A percentile compares a stretch with the other conserved stretches of the same genome.
phyloP scores from a whole-genome alignment of 2,888 invertebrate genomes.

The Muscina levida region DNA sequence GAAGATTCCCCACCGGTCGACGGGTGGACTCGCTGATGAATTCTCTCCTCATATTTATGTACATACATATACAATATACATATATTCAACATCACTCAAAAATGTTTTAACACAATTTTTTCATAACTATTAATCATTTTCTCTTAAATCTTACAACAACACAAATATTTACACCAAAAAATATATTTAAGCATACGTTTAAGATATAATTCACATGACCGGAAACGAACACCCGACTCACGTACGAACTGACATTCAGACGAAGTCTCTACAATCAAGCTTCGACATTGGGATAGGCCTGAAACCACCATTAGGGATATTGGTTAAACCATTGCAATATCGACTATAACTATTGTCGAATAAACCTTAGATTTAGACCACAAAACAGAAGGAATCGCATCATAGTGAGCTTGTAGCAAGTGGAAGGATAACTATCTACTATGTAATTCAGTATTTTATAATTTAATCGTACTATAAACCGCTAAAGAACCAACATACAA shows the following conservation, averaged over 20 bases:
- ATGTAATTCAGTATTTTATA: neutral
- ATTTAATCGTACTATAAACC: too few species aligned
- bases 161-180: constrained; percentile 79
- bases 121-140: constrained; percentile 42
- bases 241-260: constrained; percentile 1
- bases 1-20: too few species aligned
- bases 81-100: constrained; percentile 2
- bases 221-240: neutral
- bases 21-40: constrained; percentile 17
- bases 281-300: constrained; percentile 1
- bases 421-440: neutral
- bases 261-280: neutral
- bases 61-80: constrained; percentile 43
- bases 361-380: neutral
- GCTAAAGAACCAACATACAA: neutral
- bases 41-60: neutral
- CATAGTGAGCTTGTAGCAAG: constrained; percentile 7
- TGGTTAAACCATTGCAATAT: constrained; percentile 19
- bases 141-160: constrained; percentile 70
- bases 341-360: too few species aligned
- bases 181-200: constrained; percentile 72
- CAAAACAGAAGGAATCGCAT: neutral
- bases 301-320: constrained; percentile 23
- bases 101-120: neutral
- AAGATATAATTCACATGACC: constrained; percentile 22